A percentile compares a stretch with the other conserved stretches of the same genome.
Evolutionary conservation across 2,888 invertebrate species (phyloP).

Genomic region (Chelonus formosanus): DNA sequence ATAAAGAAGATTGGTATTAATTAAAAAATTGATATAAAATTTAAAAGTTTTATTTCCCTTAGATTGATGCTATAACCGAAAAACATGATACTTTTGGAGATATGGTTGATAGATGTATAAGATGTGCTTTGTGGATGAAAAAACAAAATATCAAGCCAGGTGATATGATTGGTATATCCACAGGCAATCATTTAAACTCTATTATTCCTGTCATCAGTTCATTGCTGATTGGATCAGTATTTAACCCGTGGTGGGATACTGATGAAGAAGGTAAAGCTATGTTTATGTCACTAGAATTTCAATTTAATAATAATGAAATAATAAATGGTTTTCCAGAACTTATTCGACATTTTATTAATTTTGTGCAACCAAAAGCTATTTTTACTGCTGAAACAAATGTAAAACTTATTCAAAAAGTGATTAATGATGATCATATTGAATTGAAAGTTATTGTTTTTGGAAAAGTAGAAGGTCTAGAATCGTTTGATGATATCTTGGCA

Average conservation of each 20-base stretch:
- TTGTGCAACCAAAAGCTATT: not conserved
- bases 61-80: constrained; percentile 49
- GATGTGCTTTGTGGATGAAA: constrained; percentile 55
- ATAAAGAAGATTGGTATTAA: no score
- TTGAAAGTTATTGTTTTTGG: constrained; percentile 26
- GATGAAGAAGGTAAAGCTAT: constrained; percentile 3
- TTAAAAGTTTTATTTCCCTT: not conserved
- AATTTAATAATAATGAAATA: not conserved
- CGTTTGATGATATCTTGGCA: constrained; percentile 41
- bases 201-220: constrained; percentile 51
- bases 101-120: constrained; percentile 47
- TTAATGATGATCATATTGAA: no score
- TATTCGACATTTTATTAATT: no score
- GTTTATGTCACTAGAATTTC: no score
- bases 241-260: constrained; percentile 52
- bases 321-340: no score
- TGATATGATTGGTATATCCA: constrained; percentile 50
- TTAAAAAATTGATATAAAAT: no score
- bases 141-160: constrained; percentile 46
- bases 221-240: constrained; percentile 48
- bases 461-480: constrained; percentile 30
- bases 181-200: constrained; percentile 49
- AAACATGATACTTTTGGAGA: constrained; percentile 44
- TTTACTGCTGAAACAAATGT: not conserved
- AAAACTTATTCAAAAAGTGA: no score